Percentiles rank a stretch among this genome's conserved stretches.
Evolutionary conservation across 2,113 vertebrate species (phyloP).

Genomic region (Pyxicephalus adspersus): DNA sequence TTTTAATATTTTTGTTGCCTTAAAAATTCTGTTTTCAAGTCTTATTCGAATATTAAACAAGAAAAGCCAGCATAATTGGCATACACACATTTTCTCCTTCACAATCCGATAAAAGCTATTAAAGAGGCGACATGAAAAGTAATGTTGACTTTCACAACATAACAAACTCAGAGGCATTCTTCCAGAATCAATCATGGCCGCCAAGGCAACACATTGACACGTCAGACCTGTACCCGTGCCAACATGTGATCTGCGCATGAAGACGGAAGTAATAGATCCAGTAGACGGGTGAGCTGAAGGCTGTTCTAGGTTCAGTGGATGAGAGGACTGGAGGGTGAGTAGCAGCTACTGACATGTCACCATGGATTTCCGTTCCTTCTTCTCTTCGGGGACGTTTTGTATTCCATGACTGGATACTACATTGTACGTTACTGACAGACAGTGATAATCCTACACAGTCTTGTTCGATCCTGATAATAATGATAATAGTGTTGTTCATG

Average conservation of each 20-base stretch:
- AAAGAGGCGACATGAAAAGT: too few relatives aligned
- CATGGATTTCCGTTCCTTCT: neutral
- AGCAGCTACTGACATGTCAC: neutral
- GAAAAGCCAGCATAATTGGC: too few relatives aligned
- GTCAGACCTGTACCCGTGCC: slow-evolving; percentile 22
- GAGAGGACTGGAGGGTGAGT: neutral
- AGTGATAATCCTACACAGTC: too few relatives aligned
- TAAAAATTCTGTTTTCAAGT: too few relatives aligned
- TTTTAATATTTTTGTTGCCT: too few relatives aligned
- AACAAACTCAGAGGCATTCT: neutral
- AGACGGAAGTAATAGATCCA: slow-evolving; percentile 45
- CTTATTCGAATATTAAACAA: too few relatives aligned
- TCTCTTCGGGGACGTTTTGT: too few relatives aligned
- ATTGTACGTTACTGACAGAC: neutral
- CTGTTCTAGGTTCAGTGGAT: neutral
- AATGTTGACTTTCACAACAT: neutral
- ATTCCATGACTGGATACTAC: neutral
- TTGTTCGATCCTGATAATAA: neutral
- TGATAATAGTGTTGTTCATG: too few relatives aligned
- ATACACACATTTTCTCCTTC: too few relatives aligned
- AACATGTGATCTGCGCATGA: slow-evolving; percentile 8
- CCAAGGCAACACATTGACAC: slow-evolving; percentile 12
- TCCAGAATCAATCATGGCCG: slow-evolving; percentile 20
- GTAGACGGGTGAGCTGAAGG: neutral
- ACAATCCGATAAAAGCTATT: too few relatives aligned